Evolutionary conservation across 1,140 invertebrate genomes (phyloP).

Genomic region (Drosophila simulans): DNA sequence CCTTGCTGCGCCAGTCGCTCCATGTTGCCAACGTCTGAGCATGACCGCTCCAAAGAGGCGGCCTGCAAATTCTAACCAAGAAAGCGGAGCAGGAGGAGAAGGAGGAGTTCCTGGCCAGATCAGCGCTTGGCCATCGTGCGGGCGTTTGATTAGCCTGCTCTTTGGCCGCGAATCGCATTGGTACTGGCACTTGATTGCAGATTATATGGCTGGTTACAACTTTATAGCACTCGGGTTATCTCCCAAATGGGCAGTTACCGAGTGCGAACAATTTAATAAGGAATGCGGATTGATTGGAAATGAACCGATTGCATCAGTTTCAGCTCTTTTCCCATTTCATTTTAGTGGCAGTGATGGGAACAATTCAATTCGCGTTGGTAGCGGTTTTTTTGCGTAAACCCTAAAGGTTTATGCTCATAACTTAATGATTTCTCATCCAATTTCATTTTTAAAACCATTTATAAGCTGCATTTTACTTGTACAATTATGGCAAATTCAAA

Average conservation of each 20-base stretch:
- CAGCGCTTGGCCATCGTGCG: slow-evolving; percentile 66
- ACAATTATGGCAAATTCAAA: not conserved
- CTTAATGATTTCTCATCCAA: not conserved
- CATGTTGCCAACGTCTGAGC: slow-evolving; percentile 57
- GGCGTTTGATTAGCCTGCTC: slow-evolving; percentile 72
- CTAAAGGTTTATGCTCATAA: not conserved
- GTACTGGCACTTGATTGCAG: slow-evolving; percentile 63
- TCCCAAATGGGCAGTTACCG: slow-evolving; percentile 35
- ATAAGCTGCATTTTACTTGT: not conserved
- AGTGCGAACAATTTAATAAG: slow-evolving; percentile 64
- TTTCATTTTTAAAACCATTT: not conserved
- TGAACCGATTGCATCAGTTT: slow-evolving; percentile 17
- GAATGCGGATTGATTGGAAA: slow-evolving; percentile 49
- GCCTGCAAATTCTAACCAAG: slow-evolving; percentile 7
- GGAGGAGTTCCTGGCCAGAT: slow-evolving; percentile 27
- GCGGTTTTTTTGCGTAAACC: not conserved
- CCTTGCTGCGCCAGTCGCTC: slow-evolving; percentile 31
- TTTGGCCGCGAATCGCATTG: slow-evolving; percentile 27
- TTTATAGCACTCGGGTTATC: slow-evolving; percentile 67
- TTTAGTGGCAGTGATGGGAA: not conserved
- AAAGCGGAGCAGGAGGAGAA: slow-evolving; percentile 5
- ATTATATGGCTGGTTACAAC: slow-evolving; percentile 73
- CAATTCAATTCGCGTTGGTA: not conserved
- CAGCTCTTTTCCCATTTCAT: slow-evolving; percentile 3
- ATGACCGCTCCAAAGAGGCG: slow-evolving; percentile 65